These are phyloP conservation scores for Bicyclus anynana DNA, from an alignment of 1,140 invertebrate genomes.

Conservation along the genomic window DNA sequence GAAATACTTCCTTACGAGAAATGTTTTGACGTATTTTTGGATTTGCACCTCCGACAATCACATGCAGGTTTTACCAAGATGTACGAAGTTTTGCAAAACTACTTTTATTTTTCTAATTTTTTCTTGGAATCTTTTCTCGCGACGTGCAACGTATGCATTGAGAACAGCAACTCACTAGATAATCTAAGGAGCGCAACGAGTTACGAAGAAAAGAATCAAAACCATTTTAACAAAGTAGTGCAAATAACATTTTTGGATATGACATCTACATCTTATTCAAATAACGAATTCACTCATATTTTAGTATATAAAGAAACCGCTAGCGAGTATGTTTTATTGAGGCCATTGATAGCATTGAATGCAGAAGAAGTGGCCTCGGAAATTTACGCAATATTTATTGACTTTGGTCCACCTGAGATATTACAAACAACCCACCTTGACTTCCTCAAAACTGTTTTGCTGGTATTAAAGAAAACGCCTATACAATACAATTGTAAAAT, in stretches of 20 bases:
- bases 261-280: neutral
- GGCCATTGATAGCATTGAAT: neutral
- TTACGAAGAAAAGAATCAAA: neutral
- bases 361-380: neutral
- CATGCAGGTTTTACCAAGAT: neutral
- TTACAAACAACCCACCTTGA: neutral
- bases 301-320: neutral
- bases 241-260: neutral
- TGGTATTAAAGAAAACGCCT: neutral
- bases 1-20: conserved; percentile 6
- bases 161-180: neutral
- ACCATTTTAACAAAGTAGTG: neutral
- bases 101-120: neutral
- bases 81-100: neutral
- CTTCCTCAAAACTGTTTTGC: neutral
- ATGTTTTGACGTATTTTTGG: conserved; percentile 10
- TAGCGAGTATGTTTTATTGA: neutral
- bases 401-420: conserved; percentile 4
- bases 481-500: neutral
- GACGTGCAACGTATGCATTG: neutral
- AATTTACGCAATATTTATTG: conserved; percentile 2
- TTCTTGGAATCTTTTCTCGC: neutral
- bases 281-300: neutral
- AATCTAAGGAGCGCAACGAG: neutral
- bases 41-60: neutral